A percentile compares a stretch with the other conserved stretches of the same genome.
Evolutionary conservation across 2,888 invertebrate genomes (phyloP).

Genomic region (Fragum sueziense): DNA sequence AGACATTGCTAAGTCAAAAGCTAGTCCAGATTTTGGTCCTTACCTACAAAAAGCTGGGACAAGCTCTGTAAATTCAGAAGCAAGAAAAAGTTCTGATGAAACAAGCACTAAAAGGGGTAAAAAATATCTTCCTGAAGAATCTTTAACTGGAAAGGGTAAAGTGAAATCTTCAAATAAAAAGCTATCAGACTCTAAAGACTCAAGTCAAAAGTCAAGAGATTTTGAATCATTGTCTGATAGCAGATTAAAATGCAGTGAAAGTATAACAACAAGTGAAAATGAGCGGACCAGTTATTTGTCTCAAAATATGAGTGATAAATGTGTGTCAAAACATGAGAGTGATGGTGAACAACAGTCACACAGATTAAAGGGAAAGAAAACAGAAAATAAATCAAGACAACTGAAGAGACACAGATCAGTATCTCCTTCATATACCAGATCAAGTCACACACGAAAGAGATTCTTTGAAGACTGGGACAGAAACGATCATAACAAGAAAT

Average conservation of each 20-base stretch:
- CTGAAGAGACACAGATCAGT: background rate
- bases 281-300: background rate
- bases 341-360: background rate
- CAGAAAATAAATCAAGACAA: background rate
- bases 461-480: background rate
- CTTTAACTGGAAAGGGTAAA: slow-evolving; percentile 6
- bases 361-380: background rate
- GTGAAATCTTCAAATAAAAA: background rate
- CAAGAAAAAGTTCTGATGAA: slow-evolving; percentile 24
- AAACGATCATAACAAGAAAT: background rate
- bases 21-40: slow-evolving; percentile 52
- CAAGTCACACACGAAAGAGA: background rate
- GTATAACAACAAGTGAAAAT: background rate
- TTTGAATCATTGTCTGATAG: background rate
- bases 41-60: slow-evolving; percentile 53
- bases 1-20: slow-evolving; percentile 18
- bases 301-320: background rate
- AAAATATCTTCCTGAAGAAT: slow-evolving; percentile 8
- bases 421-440: background rate
- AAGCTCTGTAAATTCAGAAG: background rate
- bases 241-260: background rate
- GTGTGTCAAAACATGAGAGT: background rate
- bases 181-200: background rate
- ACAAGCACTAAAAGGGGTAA: slow-evolving; percentile 18
- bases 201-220: background rate